Evolutionary conservation across 2,797 vertebrate species (phyloP), one percentile per base, ranked within the genome.

Genomic region (Gymnothorax javanicus): DNA sequence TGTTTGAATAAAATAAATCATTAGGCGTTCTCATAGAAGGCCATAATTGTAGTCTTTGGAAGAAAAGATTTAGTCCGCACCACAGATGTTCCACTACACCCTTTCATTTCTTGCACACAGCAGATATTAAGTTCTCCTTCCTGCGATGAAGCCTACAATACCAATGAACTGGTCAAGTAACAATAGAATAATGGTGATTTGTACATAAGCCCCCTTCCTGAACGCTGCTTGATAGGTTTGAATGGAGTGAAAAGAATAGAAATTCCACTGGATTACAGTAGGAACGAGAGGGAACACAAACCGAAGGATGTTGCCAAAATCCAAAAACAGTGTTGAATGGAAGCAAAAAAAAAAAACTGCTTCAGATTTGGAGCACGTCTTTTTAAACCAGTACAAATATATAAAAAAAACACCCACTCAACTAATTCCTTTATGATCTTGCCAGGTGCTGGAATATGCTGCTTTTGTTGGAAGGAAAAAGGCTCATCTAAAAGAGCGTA

Each of bases 211-310:
- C 79, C 54, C 81, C 73, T 27, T 27, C 81, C 56, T 82, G 56
- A 85, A 84, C 84, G 85, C 81, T 56, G 59, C 69, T 82, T 86
- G 86, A 67, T 73, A 85, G 7, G 25, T 86, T 75, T 87, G 64
- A 86, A 85, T 27, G n/a, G 23, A 75, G 69, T 67, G 27, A 82
- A 87, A 82, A 89, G 56, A 87, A 83, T 59, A 88, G 87, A 23
- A 69, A 90, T 87, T 88, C 88, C 87, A 13, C 83, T 89, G 91
- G 92, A 91, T 91, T 92, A 93, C 91, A 92, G 93, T 59, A 75
- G 33, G 27, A 84, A 25, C 83, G 56, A 81, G 57, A 59, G 57
- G 86, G 50, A 88, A 67, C 54, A 86, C 62, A 54, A 87, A 75
- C 91, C 88, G 75, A 93, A 89, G 91, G 90, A 84, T 59, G 77